A percentile compares a stretch with the other conserved stretches of the same genome.
Evolutionary conservation across 2,113 vertebrate species (phyloP).

Genomic region (Crocuta crocuta): DNA sequence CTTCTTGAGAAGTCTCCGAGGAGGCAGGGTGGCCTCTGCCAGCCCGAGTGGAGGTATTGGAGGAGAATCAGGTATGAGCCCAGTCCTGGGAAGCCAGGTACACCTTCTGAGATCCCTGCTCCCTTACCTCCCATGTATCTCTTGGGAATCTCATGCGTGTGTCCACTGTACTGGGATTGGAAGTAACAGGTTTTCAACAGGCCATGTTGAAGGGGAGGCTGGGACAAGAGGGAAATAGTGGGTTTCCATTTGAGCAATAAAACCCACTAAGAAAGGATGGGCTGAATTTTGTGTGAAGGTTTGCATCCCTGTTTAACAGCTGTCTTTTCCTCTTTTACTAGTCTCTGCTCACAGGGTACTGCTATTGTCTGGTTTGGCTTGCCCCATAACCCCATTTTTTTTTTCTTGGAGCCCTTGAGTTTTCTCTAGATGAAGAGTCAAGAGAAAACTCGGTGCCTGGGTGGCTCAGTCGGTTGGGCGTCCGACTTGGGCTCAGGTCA

Average conservation of each 20-base stretch:
- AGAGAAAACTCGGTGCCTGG: no score
- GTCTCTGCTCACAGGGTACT: neutral
- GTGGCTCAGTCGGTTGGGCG: no score
- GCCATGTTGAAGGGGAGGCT: neutral
- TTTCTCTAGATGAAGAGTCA: neutral
- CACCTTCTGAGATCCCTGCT: neutral
- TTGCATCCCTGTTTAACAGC: neutral
- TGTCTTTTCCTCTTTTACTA: neutral
- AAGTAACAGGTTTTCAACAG: neutral
- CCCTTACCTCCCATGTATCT: neutral
- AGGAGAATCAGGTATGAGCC: conserved; percentile 86
- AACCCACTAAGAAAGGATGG: neutral
- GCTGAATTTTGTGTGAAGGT: neutral
- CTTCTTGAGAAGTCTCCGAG: conserved; percentile 65
- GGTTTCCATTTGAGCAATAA: neutral
- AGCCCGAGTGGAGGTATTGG: conserved; percentile 89
- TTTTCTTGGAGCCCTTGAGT: neutral
- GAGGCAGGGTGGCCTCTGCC: conserved; percentile 53
- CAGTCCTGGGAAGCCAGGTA: conserved; percentile 87
- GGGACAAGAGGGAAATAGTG: neutral
- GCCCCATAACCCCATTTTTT: no score
- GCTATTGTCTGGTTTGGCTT: neutral
- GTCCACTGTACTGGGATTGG: neutral
- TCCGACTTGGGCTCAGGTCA: no score
- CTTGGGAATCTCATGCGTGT: neutral